Base-by-base conservation (phyloP, 2,113 vertebrate genomes). In the Furnarius figulus region DNA sequence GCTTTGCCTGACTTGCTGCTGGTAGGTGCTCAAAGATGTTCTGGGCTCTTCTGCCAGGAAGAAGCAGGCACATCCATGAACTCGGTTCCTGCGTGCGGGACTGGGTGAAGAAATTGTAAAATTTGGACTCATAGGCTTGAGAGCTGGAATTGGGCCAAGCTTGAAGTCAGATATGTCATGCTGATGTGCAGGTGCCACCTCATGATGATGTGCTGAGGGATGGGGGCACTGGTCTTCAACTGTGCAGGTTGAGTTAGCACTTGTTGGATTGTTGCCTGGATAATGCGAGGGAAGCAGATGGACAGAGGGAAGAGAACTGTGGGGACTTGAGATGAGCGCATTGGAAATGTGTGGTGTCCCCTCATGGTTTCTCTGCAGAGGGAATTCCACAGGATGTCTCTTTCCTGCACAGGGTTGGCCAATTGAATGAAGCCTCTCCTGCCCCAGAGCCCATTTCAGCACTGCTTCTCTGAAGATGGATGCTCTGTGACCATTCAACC, bases 141-240 rank as follows among this genome's bases (percentile, higher is more conserved):
- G 53, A 56, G 22, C 22, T 58, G 46, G 24, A 39, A 16, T 23
- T 46, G 25, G 7, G 33, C 27, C 44, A 76, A 81, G 27, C 16
- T 27, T 23, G 8, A 53, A 73, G n/a, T 1, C 4, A 47, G 35
- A 30, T 23, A 22, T 23, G 9, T 70, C 31, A 21, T 5, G 13
- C 20, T 49, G 50, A 37, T 46, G 72, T 42, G 15, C 77, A 76
- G 62, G n/a, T 91, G 58, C 16, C 6, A 5, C 49, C 23, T 82
- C 46, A 49, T 7, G 17, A 21, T 80, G 27, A 50, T 8, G 5
- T 23, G 11, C 59, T 31, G 14, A 85, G 86, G 25, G 14, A 75
- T 0, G 0, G 42, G n/a, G 49, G 61, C 0, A 0, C 14, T 1
- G 4, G 20, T 33, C 28, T 27, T 74, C 72, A 46, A 5, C 46